A percentile compares a stretch with the other conserved stretches of the same genome.
phyloP scores from a whole-genome alignment of 2,888 invertebrate species.

The Chrysolina oricalcia region DNA sequence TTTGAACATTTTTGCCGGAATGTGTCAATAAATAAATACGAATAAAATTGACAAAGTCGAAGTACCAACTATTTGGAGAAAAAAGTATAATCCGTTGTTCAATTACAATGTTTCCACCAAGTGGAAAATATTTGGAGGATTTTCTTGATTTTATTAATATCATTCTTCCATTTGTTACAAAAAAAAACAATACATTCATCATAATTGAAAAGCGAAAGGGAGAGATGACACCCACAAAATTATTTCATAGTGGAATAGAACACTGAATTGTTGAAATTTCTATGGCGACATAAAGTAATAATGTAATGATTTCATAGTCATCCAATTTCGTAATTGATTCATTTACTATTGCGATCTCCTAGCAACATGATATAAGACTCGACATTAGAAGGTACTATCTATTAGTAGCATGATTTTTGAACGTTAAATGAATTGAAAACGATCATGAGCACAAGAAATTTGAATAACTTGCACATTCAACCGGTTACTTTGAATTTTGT shows the following conservation, averaged over 20 bases:
- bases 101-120: too few species aligned
- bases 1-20: too few species aligned
- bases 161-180: too few species aligned
- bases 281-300: background rate
- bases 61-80: too few species aligned
- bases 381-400: conserved; percentile 22
- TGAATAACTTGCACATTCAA: conserved; percentile 4
- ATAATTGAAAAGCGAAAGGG: background rate
- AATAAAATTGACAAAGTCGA: too few species aligned
- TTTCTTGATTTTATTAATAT: too few species aligned
- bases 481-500: background rate
- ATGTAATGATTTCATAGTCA: conserved; percentile 23
- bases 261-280: background rate
- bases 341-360: conserved; percentile 21
- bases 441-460: background rate
- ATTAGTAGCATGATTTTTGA: conserved; percentile 21
- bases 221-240: too few species aligned
- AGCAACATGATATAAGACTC: conserved; percentile 6
- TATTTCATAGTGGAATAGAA: too few species aligned
- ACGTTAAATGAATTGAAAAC: conserved; percentile 8
- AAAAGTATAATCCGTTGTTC: too few species aligned
- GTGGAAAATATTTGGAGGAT: too few species aligned
- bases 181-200: background rate
- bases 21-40: too few species aligned
- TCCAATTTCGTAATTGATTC: conserved; percentile 25